phyloP scores from a whole-genome alignment of 1,140 invertebrate species.

The Zaprionus lachaisei region DNA sequence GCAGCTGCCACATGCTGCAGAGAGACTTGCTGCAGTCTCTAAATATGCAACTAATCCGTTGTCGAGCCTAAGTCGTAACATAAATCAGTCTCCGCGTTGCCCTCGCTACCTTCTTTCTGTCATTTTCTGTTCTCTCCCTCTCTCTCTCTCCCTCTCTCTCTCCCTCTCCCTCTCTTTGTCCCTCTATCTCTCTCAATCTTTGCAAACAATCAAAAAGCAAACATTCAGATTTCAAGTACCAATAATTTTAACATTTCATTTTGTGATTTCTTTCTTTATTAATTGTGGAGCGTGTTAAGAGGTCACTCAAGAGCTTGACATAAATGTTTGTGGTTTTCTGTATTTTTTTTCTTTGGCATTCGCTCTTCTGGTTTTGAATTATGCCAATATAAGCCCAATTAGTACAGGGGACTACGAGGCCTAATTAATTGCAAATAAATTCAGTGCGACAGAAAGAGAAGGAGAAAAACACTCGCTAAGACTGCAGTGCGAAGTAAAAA shows the following conservation, averaged over 20 bases:
- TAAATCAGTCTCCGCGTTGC: constrained; percentile 68
- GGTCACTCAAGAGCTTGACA: constrained; percentile 45
- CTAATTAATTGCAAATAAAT: constrained; percentile 70
- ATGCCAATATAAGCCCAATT: constrained; percentile 6
- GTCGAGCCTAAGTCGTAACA: constrained; percentile 69
- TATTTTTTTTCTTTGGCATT: background rate
- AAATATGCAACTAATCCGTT: constrained; percentile 72
- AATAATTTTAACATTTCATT: constrained; percentile 56
- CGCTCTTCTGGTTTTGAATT: background rate
- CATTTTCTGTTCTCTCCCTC: constrained; percentile 43
- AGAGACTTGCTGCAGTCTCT: constrained; percentile 49
- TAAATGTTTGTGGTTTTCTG: constrained; percentile 34
- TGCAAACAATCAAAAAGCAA: constrained; percentile 60
- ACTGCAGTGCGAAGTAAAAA: constrained; percentile 60
- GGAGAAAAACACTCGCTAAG: constrained; percentile 37
- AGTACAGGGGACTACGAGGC: background rate
- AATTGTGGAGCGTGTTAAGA: constrained; percentile 65
- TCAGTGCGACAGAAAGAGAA: constrained; percentile 40
- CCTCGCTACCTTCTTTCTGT: constrained; percentile 30
- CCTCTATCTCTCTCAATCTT: constrained; percentile 22
- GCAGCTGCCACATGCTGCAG: constrained; percentile 63
- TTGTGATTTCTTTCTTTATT: constrained; percentile 35
- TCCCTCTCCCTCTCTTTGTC: background rate
- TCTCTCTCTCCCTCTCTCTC: constrained; percentile 12
- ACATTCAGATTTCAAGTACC: constrained; percentile 68